Evolutionary conservation across 2,113 vertebrate species (phyloP).

Genomic region (Speoplatyrhinus poulsoni): DNA sequence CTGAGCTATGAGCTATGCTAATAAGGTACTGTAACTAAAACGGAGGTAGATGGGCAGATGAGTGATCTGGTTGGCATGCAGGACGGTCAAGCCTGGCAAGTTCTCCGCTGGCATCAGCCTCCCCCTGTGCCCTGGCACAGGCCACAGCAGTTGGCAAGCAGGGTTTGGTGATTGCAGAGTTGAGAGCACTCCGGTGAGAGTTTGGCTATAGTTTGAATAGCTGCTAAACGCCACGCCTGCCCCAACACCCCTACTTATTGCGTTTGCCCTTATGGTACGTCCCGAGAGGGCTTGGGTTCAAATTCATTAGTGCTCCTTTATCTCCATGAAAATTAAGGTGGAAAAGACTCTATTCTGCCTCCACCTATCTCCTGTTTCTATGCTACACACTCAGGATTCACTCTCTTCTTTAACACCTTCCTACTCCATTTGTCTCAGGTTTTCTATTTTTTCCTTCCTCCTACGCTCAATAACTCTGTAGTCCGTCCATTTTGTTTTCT

Average conservation of each 20-base stretch:
- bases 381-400: constrained; percentile 2
- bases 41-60: constrained; percentile 39
- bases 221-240: constrained; percentile 49
- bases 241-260: constrained; percentile 40
- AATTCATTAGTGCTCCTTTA: constrained; percentile 68
- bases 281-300: constrained; percentile 63
- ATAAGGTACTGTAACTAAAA: constrained; percentile 36
- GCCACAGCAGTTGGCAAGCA: constrained; percentile 56
- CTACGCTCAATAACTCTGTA: constrained; percentile 4
- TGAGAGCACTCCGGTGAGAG: constrained; percentile 57
- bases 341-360: constrained; percentile 45
- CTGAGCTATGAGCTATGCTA: constrained; percentile 26
- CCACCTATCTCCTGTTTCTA: constrained; percentile 60
- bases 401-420: neutral
- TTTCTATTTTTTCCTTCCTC: constrained; percentile 15
- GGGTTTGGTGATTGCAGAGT: constrained; percentile 52
- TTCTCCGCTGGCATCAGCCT: constrained; percentile 50
- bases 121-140: constrained; percentile 51
- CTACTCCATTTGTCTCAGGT: neutral
- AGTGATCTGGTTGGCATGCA: constrained; percentile 46
- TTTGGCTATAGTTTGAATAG: constrained; percentile 61
- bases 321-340: constrained; percentile 65
- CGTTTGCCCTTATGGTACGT: constrained; percentile 61
- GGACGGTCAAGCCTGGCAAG: constrained; percentile 26
- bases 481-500: neutral